Conservation (phyloP, 2,888 invertebrate species). For the Erpobdella octoculata region DNA sequence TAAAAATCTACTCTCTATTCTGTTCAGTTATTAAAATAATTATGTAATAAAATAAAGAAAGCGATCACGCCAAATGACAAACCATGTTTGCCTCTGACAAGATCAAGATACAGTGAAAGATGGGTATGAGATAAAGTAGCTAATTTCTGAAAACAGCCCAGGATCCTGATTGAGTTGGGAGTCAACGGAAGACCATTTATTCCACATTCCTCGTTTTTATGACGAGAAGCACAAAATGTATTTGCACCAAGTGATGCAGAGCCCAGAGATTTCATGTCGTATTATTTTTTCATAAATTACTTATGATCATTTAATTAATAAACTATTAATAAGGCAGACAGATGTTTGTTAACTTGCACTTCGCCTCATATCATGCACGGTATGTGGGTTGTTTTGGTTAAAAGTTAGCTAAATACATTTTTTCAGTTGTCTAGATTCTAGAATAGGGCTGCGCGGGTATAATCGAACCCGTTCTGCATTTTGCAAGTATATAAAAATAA, state of each 20-base stretch:
- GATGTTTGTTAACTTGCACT: too few relatives aligned
- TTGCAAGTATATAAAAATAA: too few relatives aligned
- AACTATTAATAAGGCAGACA: too few relatives aligned
- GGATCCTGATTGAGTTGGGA: slow-evolving; percentile 87
- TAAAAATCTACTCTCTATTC: not conserved
- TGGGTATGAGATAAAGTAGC: slow-evolving; percentile 68
- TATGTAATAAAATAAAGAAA: not conserved
- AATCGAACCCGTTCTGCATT: too few relatives aligned
- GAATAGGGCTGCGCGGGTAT: too few relatives aligned
- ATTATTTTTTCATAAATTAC: too few relatives aligned
- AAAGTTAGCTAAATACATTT: too few relatives aligned
- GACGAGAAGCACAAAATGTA: slow-evolving; percentile 82
- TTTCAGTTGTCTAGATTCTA: too few relatives aligned
- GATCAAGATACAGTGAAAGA: slow-evolving; percentile 80
- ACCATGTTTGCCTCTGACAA: slow-evolving; percentile 89
- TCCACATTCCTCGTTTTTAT: slow-evolving; percentile 69
- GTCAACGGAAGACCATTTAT: slow-evolving; percentile 91
- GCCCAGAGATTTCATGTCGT: slow-evolving; percentile 41
- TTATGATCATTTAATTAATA: too few relatives aligned
- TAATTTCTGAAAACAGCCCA: slow-evolving; percentile 76
- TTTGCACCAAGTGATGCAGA: slow-evolving; percentile 65
- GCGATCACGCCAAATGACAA: slow-evolving; percentile 31
- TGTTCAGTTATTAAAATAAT: not conserved
- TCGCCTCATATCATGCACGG: too few relatives aligned
- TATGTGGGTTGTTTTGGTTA: too few relatives aligned